Evolutionary conservation across 2,113 vertebrate species (phyloP), one percentile per base, ranked within the genome.

Genomic region (Microtus ochrogaster): DNA sequence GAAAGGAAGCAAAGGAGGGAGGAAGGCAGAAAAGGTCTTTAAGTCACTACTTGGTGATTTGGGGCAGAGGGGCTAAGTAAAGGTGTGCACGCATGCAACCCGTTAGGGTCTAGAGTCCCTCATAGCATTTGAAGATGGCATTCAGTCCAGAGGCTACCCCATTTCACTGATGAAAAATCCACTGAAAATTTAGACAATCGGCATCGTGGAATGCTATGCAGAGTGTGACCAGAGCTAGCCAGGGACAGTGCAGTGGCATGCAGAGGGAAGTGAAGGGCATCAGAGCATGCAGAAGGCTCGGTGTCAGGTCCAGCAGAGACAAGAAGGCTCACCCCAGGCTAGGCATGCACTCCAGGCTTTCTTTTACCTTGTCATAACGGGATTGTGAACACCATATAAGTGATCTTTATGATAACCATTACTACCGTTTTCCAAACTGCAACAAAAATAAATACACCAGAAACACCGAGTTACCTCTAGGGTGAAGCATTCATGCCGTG

Each of bases 321-420:
- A 0, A 90, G 63, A n/a, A 84, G 7, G 77, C 70, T 87, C 16
- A 4, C 5, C 70, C 66, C 30, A 22, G 84, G 13, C 85, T 85
- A 97, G 78, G 97, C 98, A 98, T 98, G 98, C 98, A 97, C 95
- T 93, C 93, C 94, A 97, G 96, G 98, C 93, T 96, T 89, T 91
- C 90, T 92, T 98, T 99, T 99, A 99, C 99, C 99, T 99, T 98
- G 98, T 98, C 98, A 99, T 99, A 98, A 99, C 97, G 98, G 99
- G 99, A 98, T 99, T 99, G 98, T 98, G 99, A 98, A 99, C 98
- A 99, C 99, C 99, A 98, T 99, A 99, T 97, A 99, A 98, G 97
- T 97, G 98, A 96, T 99, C 99, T 99, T 99, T 99, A 99, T 99
- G 99, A 99, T 99, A 99, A 99, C 99, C 99, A 99, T 99, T 99